Evolutionary conservation across 2,797 vertebrate genomes (phyloP).

Genomic region (Harpagifer antarcticus): DNA sequence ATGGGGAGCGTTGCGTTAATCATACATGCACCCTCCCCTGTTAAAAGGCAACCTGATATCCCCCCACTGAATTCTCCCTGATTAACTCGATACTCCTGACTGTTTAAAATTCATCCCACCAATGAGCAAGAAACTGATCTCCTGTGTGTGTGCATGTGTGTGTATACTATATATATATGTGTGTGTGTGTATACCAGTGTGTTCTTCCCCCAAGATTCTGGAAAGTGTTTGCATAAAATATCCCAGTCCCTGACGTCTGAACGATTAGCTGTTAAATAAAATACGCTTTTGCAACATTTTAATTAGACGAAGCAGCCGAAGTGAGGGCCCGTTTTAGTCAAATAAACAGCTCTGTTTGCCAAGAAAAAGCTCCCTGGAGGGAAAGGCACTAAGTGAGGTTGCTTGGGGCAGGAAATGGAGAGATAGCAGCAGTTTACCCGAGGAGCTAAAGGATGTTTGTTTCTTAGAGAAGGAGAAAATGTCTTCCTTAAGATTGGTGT

Average conservation of each 20-base stretch:
- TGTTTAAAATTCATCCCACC: slow-evolving; percentile 97
- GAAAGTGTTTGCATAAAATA: slow-evolving; percentile 95
- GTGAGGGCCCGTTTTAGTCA: slow-evolving; percentile 92
- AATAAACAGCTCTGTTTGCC: slow-evolving; percentile 92
- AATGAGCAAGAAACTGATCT: slow-evolving; percentile 95
- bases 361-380: slow-evolving; percentile 84
- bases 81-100: slow-evolving; percentile 93
- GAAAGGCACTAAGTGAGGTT: slow-evolving; percentile 67
- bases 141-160: slow-evolving; percentile 74
- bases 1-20: slow-evolving; percentile 91
- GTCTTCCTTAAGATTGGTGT: slow-evolving; percentile 7
- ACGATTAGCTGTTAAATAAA: slow-evolving; percentile 99
- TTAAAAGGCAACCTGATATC: slow-evolving; percentile 96
- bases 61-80: slow-evolving; percentile 93
- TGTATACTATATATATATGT: slow-evolving; percentile 61
- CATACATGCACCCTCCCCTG: slow-evolving; percentile 95
- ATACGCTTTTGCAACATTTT: slow-evolving; percentile 94
- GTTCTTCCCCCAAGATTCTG: slow-evolving; percentile 85
- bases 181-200: slow-evolving; percentile 42
- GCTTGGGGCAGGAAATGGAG: slow-evolving; percentile 73
- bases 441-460: slow-evolving; percentile 55
- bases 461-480: slow-evolving; percentile 27
- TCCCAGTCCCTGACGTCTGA: slow-evolving; percentile 92
- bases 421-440: slow-evolving; percentile 62
- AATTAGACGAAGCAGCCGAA: slow-evolving; percentile 95